phyloP scores from a whole-genome alignment of 2,888 invertebrate species.

The Calephelis perditalis region DNA sequence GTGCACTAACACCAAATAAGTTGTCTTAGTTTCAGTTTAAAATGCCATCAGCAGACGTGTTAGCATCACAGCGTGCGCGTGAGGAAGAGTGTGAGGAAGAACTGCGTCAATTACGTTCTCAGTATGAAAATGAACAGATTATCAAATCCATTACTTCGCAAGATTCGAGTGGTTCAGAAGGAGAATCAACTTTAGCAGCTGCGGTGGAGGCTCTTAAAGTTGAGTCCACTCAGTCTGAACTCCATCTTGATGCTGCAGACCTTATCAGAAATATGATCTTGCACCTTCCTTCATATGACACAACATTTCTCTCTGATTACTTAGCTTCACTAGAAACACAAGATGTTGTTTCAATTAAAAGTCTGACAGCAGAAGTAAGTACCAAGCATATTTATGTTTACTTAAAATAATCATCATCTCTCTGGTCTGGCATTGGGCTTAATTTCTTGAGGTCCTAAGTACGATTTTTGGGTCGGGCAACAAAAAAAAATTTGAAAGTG shows the following conservation, averaged over 20 bases:
- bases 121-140: constrained; percentile 15
- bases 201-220: constrained; percentile 21
- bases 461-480: too few species aligned
- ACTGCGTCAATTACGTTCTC: constrained; percentile 18
- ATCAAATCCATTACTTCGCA: constrained; percentile 11
- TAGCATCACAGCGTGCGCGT: constrained; percentile 27
- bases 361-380: constrained; percentile 12
- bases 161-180: constrained; percentile 26
- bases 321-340: constrained; percentile 19
- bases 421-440: too few species aligned
- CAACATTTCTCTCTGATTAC: constrained; percentile 22
- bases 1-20: not conserved
- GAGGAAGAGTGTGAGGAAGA: constrained; percentile 27
- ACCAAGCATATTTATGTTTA: not conserved
- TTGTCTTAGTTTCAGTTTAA: constrained; percentile 20
- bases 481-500: too few species aligned
- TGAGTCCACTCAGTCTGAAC: constrained; percentile 4
- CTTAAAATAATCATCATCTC: too few species aligned
- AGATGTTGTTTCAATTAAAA: constrained; percentile 7
- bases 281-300: constrained; percentile 15
- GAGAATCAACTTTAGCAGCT: constrained; percentile 22
- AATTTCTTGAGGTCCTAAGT: too few species aligned
- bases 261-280: constrained; percentile 17
- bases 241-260: constrained; percentile 13
- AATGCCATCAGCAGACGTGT: constrained; percentile 28